Conservation (phyloP, 2,888 invertebrate species). For the Agrilus cyanescens region DNA sequence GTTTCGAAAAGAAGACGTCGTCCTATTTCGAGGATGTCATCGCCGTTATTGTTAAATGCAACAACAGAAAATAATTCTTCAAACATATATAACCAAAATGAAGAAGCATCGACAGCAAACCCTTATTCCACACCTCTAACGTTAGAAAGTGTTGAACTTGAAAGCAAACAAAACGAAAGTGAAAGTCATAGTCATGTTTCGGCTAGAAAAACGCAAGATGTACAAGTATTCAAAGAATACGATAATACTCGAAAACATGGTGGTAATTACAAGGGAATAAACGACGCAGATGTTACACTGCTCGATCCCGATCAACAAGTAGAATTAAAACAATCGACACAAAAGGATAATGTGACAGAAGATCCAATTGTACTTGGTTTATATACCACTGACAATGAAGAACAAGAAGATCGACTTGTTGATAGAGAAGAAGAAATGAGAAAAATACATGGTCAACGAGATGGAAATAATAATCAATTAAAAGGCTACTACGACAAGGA, state of each 20-base stretch:
- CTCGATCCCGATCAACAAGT: slow-evolving; percentile 6
- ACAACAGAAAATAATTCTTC: not conserved
- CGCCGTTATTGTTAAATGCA: too few species aligned
- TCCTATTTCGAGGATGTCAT: too few species aligned
- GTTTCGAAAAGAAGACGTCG: too few species aligned
- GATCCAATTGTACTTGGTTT: too few species aligned
- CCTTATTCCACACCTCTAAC: too few species aligned
- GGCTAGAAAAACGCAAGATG: slow-evolving; percentile 7
- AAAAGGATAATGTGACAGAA: too few species aligned
- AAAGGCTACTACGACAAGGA: too few species aligned
- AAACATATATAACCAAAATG: slow-evolving; percentile 3
- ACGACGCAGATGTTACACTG: not conserved
- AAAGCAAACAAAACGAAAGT: not conserved
- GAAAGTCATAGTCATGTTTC: not conserved
- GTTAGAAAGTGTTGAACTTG: not conserved
- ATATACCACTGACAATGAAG: too few species aligned
- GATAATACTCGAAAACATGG: slow-evolving; percentile 20
- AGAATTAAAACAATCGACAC: slow-evolving; percentile 1
- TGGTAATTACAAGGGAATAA: slow-evolving; percentile 18
- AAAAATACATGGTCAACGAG: too few species aligned
- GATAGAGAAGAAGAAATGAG: too few species aligned
- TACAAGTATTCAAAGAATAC: slow-evolving; percentile 18
- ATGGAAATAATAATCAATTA: too few species aligned
- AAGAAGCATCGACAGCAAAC: slow-evolving; percentile 5
- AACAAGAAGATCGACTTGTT: too few species aligned